Evolutionary conservation across 2,888 invertebrate species (phyloP), one percentile per base, ranked within the genome.

Genomic region (Apomyelois bistriatella): DNA sequence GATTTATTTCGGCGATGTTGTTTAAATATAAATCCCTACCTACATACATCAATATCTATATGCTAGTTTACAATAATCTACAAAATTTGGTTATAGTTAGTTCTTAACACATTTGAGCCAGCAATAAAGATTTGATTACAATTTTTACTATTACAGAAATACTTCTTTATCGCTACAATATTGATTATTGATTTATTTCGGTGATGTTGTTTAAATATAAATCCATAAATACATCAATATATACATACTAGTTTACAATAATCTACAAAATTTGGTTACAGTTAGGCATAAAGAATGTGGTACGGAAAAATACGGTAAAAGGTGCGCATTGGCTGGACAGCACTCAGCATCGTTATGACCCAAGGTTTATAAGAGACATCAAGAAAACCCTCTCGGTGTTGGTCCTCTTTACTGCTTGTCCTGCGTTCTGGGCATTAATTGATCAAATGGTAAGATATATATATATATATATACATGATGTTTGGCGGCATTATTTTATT

Each of bases 351-450:
- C 92, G 91, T 65, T 97, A 93, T 76, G 95, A 95, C 48, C 85
- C 82, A 49, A 83, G 90, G 43, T 91, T 97, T 63, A 93, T 97
- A 28, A 85, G 88, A 3, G 97, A 98, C 64, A 93, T 97, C 2
- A 96, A 95, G 81, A 92, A 93, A n/a, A 89, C 96, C 0, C 77
- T 97, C 37, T 93, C 93, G 28, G 93, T 98, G 1, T 82, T 98
- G 16, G 91, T 94, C 52, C 87, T 98, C 37, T 98, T 96, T 73
- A 79, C 97, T 6, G 98, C 98, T 0, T 77, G 98, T 46, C 98
- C 98, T 0, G 88, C 98, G 22, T 99, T 98, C 85, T 99, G 98
- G 98, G 95, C 98, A 0, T 90, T 99, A 5, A 95, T 95, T 77
- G 98, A 99, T 82, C 99, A 99, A 78, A 95, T 95, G 91, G 94